phyloP scores from a whole-genome alignment of 2,113 vertebrate species.

The Sapajus apella region DNA sequence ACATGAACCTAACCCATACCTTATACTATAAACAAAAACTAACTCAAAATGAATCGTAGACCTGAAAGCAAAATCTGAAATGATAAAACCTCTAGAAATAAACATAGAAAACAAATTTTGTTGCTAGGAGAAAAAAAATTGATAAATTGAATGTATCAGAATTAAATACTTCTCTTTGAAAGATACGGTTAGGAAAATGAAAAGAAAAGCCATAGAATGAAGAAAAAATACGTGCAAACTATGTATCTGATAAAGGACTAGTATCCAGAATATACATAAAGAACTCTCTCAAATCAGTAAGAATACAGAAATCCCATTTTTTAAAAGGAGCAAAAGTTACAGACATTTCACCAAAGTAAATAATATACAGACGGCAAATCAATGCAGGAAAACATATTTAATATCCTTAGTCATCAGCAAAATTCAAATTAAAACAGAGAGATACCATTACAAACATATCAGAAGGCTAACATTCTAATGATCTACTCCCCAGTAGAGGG shows the following conservation, averaged over 20 bases:
- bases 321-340: neutral
- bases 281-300: neutral
- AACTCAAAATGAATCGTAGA: slow-evolving; percentile 21
- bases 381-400: neutral
- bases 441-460: neutral
- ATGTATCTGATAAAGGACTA: neutral
- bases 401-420: neutral
- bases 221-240: neutral
- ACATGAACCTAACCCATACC: neutral
- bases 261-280: neutral
- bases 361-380: neutral
- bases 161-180: slow-evolving; percentile 27
- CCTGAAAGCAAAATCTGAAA: neutral
- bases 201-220: neutral
- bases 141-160: neutral
- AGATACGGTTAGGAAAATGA: neutral
- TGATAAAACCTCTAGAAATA: neutral
- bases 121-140: neutral
- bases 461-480: neutral
- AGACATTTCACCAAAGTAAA: neutral
- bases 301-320: neutral
- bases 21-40: neutral
- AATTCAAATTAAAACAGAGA: neutral
- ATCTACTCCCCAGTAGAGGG: too few relatives aligned
- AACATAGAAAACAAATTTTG: neutral